Conservation (phyloP, 2,113 vertebrate genomes). For the Montifringilla adamsi region DNA sequence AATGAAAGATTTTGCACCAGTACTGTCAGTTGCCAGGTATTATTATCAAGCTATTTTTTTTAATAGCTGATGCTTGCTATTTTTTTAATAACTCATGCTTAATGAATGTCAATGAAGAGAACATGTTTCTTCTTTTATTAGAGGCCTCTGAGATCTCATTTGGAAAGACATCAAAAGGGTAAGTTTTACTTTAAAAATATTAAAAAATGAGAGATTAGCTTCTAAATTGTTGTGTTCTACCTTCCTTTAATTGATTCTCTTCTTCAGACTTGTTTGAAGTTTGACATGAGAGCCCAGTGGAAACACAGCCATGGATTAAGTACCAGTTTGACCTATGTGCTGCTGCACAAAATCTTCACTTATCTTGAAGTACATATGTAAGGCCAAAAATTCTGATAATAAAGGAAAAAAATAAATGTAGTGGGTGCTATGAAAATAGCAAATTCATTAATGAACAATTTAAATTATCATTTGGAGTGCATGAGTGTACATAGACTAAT, state of each 20-base stretch:
- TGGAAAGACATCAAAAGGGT: slow-evolving; percentile 22
- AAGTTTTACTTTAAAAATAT: not conserved
- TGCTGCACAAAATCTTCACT: not conserved
- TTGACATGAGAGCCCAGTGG: not conserved
- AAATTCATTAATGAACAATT: not conserved
- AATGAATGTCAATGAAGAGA: not conserved
- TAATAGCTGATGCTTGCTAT: not conserved
- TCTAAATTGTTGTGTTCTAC: slow-evolving; percentile 12
- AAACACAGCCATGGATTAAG: not conserved
- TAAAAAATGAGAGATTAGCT: not conserved
- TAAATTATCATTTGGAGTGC: not conserved
- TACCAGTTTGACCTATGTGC: not conserved
- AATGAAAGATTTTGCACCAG: not conserved
- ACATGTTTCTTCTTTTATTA: not conserved
- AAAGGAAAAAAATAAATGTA: not conserved
- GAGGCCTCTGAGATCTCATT: not conserved
- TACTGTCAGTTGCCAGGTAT: not conserved
- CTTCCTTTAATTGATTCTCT: slow-evolving; percentile 8
- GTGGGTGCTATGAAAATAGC: not conserved
- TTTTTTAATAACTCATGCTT: not conserved
- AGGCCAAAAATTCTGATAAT: not conserved
- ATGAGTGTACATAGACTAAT: not conserved
- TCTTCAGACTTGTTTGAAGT: slow-evolving; percentile 2
- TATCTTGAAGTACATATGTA: not conserved
- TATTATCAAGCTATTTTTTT: not conserved